Base-by-base conservation (phyloP, 2,797 vertebrate species). In the Rhinatrema bivittatum region DNA sequence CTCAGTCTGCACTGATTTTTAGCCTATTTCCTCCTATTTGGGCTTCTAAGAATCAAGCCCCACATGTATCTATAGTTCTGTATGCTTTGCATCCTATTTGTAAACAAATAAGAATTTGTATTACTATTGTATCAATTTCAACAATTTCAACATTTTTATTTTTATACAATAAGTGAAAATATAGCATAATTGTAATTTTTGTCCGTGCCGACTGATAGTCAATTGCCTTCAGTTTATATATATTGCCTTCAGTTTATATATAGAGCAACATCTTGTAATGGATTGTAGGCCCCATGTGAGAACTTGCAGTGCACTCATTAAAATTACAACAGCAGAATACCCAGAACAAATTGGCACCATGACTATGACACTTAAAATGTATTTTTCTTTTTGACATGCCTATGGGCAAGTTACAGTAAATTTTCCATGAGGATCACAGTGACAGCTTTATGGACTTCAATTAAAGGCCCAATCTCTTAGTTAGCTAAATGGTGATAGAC, bases 301-400 rank as follows among this genome's bases (percentile, higher is more conserved):
- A 55, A 39, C 17, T 53, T 52, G 33, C 7, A 36, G 45, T 25
- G n/a, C 50, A 35, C 59, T 56, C 36, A 36, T 72, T 72, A 47
- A 68, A 68, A 47, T 62, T 54, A 54, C 20, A 61, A 21, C 20
- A 43, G 42, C 23, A 32, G 33, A 13, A 35, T 32, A 54, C n/a
- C 44, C 53, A 54, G 47, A 65, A 70, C 51, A 69, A 67, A 67
- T 52, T 74, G 57, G 45, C 30, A 35, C 36, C 42, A 43, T 63
- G 44, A 56, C 53, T 68, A 8, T 58, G 49, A 53, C 62, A 46
- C 30, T 46, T 50, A n/a, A n/a, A n/a, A 10, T 27, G 16, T 46
- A 32, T 41, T 28, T 58, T 64, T 42, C 19, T 54, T 66, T 51
- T 46, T 66, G 53, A 59, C 20, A 5, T 36, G 37, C 33, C 22